These are phyloP conservation scores for Magallana angulata DNA, from an alignment of 1,140 invertebrate genomes.

Conservation along the genomic window DNA sequence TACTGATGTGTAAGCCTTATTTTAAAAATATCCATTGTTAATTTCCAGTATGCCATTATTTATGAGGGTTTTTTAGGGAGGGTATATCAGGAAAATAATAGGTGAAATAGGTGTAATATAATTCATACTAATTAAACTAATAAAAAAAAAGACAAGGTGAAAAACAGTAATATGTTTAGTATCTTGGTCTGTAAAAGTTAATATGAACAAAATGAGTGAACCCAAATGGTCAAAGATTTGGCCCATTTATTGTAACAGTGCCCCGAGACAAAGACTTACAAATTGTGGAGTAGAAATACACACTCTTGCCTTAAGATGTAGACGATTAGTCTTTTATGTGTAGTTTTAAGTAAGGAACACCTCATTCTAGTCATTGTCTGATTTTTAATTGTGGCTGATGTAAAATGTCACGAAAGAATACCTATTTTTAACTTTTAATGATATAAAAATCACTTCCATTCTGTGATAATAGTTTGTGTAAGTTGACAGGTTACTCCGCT, in stretches of 20 bases:
- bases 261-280: background rate
- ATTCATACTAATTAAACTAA: too few relatives aligned
- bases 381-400: background rate
- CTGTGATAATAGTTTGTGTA: background rate
- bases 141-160: background rate
- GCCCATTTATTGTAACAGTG: background rate
- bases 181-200: background rate
- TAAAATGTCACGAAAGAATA: background rate
- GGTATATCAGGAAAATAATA: too few relatives aligned
- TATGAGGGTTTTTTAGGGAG: too few relatives aligned
- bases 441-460: background rate
- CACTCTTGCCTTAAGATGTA: background rate
- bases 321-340: background rate
- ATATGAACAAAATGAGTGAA: too few relatives aligned
- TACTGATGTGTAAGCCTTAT: background rate
- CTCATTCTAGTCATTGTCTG: slow-evolving; percentile 4
- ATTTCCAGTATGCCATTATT: too few relatives aligned
- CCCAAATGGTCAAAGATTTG: background rate
- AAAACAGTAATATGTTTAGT: background rate
- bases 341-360: background rate
- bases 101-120: too few relatives aligned
- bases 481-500: background rate
- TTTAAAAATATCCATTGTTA: background rate
- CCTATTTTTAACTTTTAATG: background rate
- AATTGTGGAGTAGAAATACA: background rate